phyloP scores from a whole-genome alignment of 2,888 invertebrate species.

The Zeuzera pyrina region DNA sequence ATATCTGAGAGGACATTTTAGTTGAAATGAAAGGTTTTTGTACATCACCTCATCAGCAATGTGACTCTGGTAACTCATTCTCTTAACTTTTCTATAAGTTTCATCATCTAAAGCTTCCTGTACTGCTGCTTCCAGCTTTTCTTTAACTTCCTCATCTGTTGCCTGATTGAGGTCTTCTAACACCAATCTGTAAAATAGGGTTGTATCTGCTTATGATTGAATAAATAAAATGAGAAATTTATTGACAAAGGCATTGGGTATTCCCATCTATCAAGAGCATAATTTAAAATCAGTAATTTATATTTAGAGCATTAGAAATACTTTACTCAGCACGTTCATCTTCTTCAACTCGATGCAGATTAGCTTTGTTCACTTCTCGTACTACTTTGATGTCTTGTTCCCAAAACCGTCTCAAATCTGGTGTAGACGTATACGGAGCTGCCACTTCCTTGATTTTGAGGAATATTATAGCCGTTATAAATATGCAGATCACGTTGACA shows the following conservation, averaged over 20 bases:
- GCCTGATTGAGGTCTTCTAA: slow-evolving; percentile 56
- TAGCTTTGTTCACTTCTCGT: slow-evolving; percentile 77
- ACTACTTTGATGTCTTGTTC: slow-evolving; percentile 85
- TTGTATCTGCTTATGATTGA: background rate
- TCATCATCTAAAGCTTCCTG: slow-evolving; percentile 78
- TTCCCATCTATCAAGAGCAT: background rate
- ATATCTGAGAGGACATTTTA: too few relatives aligned
- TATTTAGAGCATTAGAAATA: slow-evolving; percentile 1
- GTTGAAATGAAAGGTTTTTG: too few relatives aligned
- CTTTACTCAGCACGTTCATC: slow-evolving; percentile 59
- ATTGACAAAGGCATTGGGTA: background rate
- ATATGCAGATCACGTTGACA: slow-evolving; percentile 88
- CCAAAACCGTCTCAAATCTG: slow-evolving; percentile 84
- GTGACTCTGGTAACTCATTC: slow-evolving; percentile 81
- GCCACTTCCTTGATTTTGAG: slow-evolving; percentile 89
- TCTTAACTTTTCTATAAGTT: slow-evolving; percentile 80
- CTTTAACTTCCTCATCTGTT: slow-evolving; percentile 67
- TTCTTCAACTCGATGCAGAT: slow-evolving; percentile 71
- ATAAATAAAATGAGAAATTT: background rate
- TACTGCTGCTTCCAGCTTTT: slow-evolving; percentile 77
- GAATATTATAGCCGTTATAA: slow-evolving; percentile 84
- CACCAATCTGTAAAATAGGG: slow-evolving; percentile 42
- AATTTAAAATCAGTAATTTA: background rate
- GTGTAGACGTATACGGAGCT: slow-evolving; percentile 84
- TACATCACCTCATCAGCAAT: slow-evolving; percentile 75